Percentiles rank a stretch among this genome's conserved stretches.
Conservation (phyloP, 2,888 invertebrate species). For the Plagodis dolabraria region DNA sequence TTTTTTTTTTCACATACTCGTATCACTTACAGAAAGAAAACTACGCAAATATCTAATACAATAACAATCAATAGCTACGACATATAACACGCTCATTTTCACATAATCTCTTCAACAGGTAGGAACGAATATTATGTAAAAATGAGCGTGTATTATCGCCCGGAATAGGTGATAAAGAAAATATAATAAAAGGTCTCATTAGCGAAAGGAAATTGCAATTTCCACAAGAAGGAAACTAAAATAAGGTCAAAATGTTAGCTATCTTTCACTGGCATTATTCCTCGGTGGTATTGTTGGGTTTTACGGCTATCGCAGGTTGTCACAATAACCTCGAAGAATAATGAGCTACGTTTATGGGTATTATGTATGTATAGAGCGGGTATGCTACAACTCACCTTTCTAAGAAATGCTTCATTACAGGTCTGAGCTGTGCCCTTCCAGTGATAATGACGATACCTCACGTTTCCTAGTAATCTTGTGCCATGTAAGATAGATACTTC, state of each 20-base stretch:
- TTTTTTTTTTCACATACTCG: no score
- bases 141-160: no score
- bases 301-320: slow-evolving; percentile 24
- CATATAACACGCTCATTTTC: no score
- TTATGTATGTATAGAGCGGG: slow-evolving; percentile 9
- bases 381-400: slow-evolving; percentile 87
- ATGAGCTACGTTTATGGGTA: slow-evolving; percentile 11
- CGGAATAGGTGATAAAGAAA: slow-evolving; percentile 49
- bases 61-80: no score
- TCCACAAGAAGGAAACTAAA: slow-evolving; percentile 72
- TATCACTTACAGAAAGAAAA: no score
- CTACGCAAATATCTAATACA: no score
- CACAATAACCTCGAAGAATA: slow-evolving; percentile 31
- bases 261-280: slow-evolving; percentile 58
- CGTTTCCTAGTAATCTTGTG: slow-evolving; percentile 87
- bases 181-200: slow-evolving; percentile 81
- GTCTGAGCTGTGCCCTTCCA: slow-evolving; percentile 94
- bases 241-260: slow-evolving; percentile 79
- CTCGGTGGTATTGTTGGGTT: slow-evolving; percentile 41
- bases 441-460: slow-evolving; percentile 91
- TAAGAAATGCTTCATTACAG: slow-evolving; percentile 94
- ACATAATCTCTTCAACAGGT: no score
- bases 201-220: slow-evolving; percentile 82
- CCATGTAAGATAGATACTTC: slow-evolving; percentile 89
- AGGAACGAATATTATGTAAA: no score